phyloP scores from a whole-genome alignment of 1,140 invertebrate species.

The Eupristina koningsbergeri region DNA sequence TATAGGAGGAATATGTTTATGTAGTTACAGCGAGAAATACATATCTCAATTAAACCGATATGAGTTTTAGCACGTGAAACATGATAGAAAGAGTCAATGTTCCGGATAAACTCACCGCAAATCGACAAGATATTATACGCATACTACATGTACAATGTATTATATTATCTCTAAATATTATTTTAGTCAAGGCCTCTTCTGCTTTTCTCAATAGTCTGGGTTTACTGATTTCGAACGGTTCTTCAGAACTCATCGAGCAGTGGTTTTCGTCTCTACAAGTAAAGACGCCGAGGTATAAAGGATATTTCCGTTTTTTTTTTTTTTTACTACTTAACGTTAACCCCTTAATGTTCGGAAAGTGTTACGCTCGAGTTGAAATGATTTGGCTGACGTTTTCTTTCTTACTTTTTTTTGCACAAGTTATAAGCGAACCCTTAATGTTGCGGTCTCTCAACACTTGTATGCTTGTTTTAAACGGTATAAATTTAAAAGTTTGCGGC shows the following conservation, averaged over 20 bases:
- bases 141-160: constrained; percentile 32
- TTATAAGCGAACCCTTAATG: background rate
- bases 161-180: constrained; percentile 23
- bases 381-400: constrained; percentile 11
- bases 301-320: constrained; percentile 17
- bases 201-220: background rate
- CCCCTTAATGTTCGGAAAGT: constrained; percentile 25
- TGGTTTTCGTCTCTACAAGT: background rate
- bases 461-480: background rate
- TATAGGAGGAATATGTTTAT: no score
- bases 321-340: constrained; percentile 22
- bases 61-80: background rate
- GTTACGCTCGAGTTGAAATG: constrained; percentile 18
- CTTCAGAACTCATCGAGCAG: constrained; percentile 3
- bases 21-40: background rate
- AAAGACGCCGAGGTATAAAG: constrained; percentile 1
- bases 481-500: background rate
- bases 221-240: constrained; percentile 2
- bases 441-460: constrained; percentile 1
- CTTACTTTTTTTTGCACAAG: background rate
- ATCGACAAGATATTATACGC: background rate
- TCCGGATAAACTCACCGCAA: background rate
- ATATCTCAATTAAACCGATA: background rate
- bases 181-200: constrained; percentile 30
- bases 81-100: background rate